Conservation (phyloP, 2,888 invertebrate species). For the Cantharis nigra region DNA sequence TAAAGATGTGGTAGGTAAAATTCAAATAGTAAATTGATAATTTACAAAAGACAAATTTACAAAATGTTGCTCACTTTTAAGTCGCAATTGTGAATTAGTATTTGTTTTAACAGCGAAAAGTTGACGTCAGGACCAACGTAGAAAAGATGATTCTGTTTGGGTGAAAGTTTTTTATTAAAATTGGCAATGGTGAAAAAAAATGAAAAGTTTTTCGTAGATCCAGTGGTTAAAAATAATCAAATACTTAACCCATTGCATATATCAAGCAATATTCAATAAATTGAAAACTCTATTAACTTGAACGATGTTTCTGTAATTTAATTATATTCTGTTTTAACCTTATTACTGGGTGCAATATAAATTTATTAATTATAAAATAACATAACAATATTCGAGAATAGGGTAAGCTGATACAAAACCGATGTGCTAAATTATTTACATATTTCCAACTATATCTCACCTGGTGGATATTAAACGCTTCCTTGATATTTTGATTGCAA, state of each 20-base stretch:
- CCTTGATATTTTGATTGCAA: neutral
- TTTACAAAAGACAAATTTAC: neutral
- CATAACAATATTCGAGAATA: neutral
- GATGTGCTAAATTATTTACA: neutral
- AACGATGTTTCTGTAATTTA: neutral
- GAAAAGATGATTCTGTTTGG: neutral
- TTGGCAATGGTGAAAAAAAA: too few relatives aligned
- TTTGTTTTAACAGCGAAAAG: neutral
- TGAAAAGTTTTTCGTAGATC: too few relatives aligned
- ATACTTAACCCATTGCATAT: too few relatives aligned
- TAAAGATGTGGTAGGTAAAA: neutral
- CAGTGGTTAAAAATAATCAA: too few relatives aligned
- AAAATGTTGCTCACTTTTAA: neutral
- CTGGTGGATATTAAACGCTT: neutral
- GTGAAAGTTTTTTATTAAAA: neutral
- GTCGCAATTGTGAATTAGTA: neutral
- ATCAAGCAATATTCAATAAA: neutral
- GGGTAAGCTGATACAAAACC: neutral
- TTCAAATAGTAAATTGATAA: neutral
- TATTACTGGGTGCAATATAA: neutral
- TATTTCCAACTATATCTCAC: neutral
- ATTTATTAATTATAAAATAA: neutral
- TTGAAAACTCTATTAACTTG: neutral
- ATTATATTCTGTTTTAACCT: neutral
- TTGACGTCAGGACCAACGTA: too few relatives aligned